phyloP scores from a whole-genome alignment of 2,888 invertebrate genomes.

The Steromphala cineraria region DNA sequence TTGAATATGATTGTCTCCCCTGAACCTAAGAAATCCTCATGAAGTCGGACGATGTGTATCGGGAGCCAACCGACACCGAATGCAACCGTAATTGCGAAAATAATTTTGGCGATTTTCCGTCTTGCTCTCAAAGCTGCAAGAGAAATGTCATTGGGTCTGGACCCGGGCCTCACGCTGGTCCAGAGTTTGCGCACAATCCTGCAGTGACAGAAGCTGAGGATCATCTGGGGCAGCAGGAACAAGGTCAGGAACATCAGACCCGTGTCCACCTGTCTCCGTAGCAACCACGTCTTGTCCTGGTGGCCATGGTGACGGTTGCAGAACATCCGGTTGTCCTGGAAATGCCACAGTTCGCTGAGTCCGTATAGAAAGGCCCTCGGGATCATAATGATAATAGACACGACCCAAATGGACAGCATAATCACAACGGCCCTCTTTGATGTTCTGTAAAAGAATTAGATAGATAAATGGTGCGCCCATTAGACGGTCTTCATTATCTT shows the following conservation, averaged over 20 bases:
- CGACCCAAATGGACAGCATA: conserved; percentile 31
- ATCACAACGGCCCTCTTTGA: conserved; percentile 29
- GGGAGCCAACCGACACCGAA: conserved; percentile 45
- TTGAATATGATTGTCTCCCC: conserved; percentile 26
- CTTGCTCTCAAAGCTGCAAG: conserved; percentile 32
- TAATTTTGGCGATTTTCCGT: conserved; percentile 36
- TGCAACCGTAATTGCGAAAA: conserved; percentile 40
- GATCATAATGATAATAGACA: conserved; percentile 32
- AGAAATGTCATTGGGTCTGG: conserved; percentile 14
- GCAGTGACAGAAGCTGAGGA: conserved; percentile 35
- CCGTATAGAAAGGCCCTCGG: conserved; percentile 32
- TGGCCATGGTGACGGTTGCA: conserved; percentile 23
- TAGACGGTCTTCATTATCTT: too few relatives aligned
- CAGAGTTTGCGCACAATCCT: conserved; percentile 37
- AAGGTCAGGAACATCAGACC: conserved; percentile 29
- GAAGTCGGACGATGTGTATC: conserved; percentile 34
- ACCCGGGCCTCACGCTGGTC: conserved; percentile 32
- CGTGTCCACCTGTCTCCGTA: conserved; percentile 30
- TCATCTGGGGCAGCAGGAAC: conserved; percentile 36
- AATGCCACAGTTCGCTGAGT: conserved; percentile 12
- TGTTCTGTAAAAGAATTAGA: conserved; percentile 31
- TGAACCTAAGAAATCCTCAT: conserved; percentile 28
- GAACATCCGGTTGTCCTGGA: conserved; percentile 12
- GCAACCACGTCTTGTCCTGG: not conserved
- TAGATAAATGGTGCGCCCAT: too few relatives aligned